Conservation (phyloP, 1,140 invertebrate species). For the Arion vulgaris region DNA sequence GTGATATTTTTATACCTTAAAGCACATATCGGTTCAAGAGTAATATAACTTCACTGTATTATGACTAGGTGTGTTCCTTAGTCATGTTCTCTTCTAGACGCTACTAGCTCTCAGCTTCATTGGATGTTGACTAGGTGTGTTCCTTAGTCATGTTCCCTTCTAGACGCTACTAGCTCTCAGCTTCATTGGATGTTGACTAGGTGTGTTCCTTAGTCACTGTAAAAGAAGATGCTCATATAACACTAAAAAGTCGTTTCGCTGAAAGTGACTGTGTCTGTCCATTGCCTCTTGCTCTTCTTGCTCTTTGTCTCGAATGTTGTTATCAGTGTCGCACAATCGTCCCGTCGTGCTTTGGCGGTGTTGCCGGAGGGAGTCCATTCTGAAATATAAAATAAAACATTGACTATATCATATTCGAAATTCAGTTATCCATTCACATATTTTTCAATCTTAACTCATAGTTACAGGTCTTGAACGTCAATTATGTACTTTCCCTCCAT, state of each 20-base stretch:
- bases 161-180: no score
- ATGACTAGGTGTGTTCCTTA: no score
- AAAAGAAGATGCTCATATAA: conserved; percentile 45
- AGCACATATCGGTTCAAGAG: no score
- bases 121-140: no score
- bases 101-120: no score
- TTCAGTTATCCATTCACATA: not conserved
- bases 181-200: no score
- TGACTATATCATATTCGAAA: no score
- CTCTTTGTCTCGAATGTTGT: conserved; percentile 31
- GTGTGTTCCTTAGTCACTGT: conserved; percentile 27
- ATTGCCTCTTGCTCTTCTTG: conserved; percentile 36
- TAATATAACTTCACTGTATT: no score
- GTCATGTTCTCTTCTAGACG: no score
- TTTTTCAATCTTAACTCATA: not conserved
- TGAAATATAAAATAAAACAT: conserved; percentile 7
- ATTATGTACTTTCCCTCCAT: not conserved
- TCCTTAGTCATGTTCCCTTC: no score
- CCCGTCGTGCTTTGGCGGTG: conserved; percentile 11
- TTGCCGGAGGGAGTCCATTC: conserved; percentile 27
- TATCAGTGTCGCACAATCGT: conserved; percentile 26
- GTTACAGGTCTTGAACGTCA: not conserved
- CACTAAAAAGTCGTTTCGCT: conserved; percentile 45
- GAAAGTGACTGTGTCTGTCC: conserved; percentile 30
- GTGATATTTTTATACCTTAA: no score